A percentile compares a stretch with the other conserved stretches of the same genome.
phyloP scores from a whole-genome alignment of 1,140 invertebrate species.

The Rhynchophorus ferrugineus region DNA sequence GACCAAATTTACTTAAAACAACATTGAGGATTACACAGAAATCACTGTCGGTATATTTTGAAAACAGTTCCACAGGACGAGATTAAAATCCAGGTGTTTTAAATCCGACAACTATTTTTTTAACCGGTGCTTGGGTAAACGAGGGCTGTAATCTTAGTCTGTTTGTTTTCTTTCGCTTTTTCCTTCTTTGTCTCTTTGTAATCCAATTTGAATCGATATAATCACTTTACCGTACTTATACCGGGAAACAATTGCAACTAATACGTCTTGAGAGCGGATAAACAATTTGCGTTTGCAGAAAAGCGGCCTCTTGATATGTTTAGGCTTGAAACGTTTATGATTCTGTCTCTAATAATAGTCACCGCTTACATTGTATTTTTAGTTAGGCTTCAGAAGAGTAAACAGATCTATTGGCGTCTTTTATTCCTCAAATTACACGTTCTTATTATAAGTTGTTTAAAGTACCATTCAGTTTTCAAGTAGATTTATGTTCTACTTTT shows the following conservation, averaged over 20 bases:
- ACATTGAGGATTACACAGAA: background rate
- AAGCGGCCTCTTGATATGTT: background rate
- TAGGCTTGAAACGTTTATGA: too few species aligned
- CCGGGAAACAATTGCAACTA: background rate
- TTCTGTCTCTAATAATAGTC: too few species aligned
- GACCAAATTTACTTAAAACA: background rate
- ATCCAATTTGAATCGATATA: background rate
- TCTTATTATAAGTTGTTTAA: too few species aligned
- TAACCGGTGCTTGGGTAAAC: too few species aligned
- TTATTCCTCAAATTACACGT: too few species aligned
- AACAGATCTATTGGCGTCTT: too few species aligned
- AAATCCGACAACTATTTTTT: background rate
- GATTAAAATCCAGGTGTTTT: background rate
- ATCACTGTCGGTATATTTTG: background rate
- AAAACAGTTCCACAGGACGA: background rate
- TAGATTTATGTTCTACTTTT: too few species aligned
- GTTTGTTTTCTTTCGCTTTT: background rate
- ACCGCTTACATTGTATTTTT: too few species aligned
- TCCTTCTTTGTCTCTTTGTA: background rate
- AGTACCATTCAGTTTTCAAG: too few species aligned
- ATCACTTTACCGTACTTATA: background rate
- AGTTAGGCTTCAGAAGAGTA: too few species aligned
- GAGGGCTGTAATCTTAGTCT: too few species aligned
- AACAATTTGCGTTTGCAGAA: background rate
- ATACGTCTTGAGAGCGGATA: background rate